Evolutionary conservation across 2,113 vertebrate genomes (phyloP).

Genomic region (Recurvirostra avosetta): DNA sequence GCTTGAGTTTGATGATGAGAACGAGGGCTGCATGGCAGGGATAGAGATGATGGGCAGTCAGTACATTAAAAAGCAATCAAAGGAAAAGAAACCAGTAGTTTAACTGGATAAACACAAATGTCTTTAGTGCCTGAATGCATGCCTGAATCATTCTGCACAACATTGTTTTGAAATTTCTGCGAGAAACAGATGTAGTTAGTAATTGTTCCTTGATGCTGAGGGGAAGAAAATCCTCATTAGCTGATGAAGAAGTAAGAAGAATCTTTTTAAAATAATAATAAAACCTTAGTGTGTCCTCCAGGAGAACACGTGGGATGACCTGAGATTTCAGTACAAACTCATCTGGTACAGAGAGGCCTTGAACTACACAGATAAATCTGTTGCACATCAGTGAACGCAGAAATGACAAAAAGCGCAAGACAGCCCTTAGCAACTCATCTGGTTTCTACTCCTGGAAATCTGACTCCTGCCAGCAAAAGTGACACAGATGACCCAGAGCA

Average conservation of each 20-base stretch:
- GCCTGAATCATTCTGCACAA: not conserved
- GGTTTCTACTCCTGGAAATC: not conserved
- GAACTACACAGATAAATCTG: not conserved
- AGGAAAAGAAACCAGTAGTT: constrained; percentile 1
- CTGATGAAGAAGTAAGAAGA: not conserved
- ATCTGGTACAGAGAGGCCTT: not conserved
- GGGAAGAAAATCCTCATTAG: not conserved
- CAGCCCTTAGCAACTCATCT: not conserved
- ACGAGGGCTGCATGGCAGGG: not conserved
- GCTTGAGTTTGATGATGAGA: not conserved
- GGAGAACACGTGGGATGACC: not conserved
- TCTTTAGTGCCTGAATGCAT: not conserved
- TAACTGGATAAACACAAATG: not conserved
- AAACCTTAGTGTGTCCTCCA: not conserved
- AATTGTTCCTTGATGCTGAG: not conserved
- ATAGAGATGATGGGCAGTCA: not conserved
- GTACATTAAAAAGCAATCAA: not conserved
- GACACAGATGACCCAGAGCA: not conserved
- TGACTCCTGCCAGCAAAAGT: not conserved
- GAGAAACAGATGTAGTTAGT: not conserved
- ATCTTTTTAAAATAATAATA: not conserved
- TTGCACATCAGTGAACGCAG: not conserved
- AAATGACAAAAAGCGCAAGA: not conserved
- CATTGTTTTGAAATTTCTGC: not conserved
- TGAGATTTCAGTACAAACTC: not conserved